Base-by-base conservation (phyloP, 1,140 invertebrate species). In the Drosophila truncata region DNA sequence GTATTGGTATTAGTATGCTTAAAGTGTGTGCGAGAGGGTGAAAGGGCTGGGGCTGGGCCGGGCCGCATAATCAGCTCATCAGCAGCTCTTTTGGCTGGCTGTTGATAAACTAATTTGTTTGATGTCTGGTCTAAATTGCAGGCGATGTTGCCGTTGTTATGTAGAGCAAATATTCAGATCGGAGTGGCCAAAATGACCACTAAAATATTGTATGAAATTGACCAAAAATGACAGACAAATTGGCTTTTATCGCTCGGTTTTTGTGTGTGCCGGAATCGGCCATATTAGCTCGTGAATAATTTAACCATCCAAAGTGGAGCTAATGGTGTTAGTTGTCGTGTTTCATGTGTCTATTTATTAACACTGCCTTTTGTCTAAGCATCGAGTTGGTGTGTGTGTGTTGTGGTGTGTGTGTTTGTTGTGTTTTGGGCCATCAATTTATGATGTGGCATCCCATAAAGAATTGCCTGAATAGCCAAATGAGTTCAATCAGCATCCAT, bases 161-260 rank as follows among this genome's bases (percentile, higher is more conserved):
- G 54, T 75, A 64, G 64, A 79, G 76, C 78, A 86, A 64, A 78
- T 70, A 61, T 78, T 76, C 78, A 66, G 58, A 31, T 57, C 20
- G 20, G 55, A 63, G 47, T 69, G 84, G 71, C 76, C 76, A 87
- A 87, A 78, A 79, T 67, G 84, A 80, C 78, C 85, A 90, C 81
- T 78, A 84, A 88, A 87, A 87, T 88, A 88, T 90, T 88, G 84
- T 84, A 78, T 84, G 77, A 88, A 90, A 90, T 88, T 88, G 85
- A 85, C 86, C 81, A 90, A 90, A 90, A 90, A 86, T 90, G 85
- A 90, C 85, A 90, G 86, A 90, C 85, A 90, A 90, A 90, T 90
- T 90, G 85, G 81, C 86, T 79, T 90, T 90, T 90, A 90, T 90
- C 85, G 85, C 67, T 65, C 33, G 61, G 35, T 49, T 79, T 65